A percentile compares a stretch with the other conserved stretches of the same genome.
Evolutionary conservation across 37 sponge, comb jelly and placozoan species (phyloP).

Genomic region (Corticium candelabrum): DNA sequence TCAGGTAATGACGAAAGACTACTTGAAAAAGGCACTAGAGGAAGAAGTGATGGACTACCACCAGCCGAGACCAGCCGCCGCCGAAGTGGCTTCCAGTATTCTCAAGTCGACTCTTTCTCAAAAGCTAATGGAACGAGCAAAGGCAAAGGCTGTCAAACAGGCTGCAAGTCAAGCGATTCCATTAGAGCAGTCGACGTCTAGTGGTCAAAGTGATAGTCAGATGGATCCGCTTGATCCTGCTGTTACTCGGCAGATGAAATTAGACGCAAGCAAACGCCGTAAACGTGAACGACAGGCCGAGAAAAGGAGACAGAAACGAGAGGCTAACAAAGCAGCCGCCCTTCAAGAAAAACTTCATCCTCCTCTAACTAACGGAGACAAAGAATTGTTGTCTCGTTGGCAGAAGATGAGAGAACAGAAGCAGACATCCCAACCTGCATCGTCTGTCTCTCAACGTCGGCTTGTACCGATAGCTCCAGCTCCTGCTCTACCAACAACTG

Average conservation of each 20-base stretch:
- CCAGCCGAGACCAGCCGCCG: slow-evolving; percentile 14
- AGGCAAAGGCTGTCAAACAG: not conserved
- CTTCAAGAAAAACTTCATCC: not conserved
- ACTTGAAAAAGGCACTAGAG: slow-evolving; percentile 40
- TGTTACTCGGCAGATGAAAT: not conserved
- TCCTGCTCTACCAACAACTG: not conserved
- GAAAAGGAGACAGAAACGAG: not conserved
- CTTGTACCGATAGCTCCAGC: not conserved
- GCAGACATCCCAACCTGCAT: not conserved
- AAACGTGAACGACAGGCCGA: not conserved
- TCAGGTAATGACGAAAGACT: slow-evolving; percentile 43
- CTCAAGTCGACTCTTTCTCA: not conserved
- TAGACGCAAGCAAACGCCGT: not conserved
- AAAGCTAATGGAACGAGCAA: not conserved
- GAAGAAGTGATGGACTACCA: slow-evolving; percentile 76
- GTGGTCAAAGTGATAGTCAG: no score
- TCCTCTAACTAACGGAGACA: not conserved
- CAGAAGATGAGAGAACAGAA: not conserved
- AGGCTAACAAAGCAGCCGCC: not conserved
- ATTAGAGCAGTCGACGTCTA: not conserved
- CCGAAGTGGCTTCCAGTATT: not conserved
- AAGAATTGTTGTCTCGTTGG: not conserved
- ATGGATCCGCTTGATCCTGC: not conserved
- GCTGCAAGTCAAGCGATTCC: no score
- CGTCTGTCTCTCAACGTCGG: no score